Evolutionary conservation across 2,888 invertebrate species (phyloP), one percentile per base, ranked within the genome.

Genomic region (Chouioia cunea): DNA sequence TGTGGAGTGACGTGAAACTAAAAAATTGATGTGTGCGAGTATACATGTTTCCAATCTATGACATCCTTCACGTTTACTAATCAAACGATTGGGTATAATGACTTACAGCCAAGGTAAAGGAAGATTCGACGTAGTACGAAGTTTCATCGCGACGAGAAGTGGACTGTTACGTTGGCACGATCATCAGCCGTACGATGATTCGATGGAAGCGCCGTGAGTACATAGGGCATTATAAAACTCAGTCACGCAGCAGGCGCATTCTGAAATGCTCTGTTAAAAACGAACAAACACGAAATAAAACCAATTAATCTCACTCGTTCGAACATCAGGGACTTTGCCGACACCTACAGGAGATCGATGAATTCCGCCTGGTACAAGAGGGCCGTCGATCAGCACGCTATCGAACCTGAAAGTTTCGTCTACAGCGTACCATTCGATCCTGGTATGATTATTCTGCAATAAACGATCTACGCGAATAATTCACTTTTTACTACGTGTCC

Each of bases 301-400:
- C 36, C 36, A 36, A 36, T 36, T 36, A 36, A 36, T 36, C 36
- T 10, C 10, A 36, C 36, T 36, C 10, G 6, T 50, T 50, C 16
- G 4, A 18, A 20, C 50, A 18, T 18, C 86, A 96, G 96, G 23
- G 92, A 92, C 83, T 96, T 96, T 81, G 93, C 93, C 78, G 93
- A 94, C 78, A 89, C 89, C 71, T 92, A 95, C 82, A 90, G 91
- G 0, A 88, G 93, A 74, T 94, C 95, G 0, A 94, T 93, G 87
- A 96, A 97, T 81, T 93, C 94, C 71, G 90, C 94, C 46, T 97
- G 96, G 96, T 97, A 96, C 83, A 93, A 93, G 77, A 88, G 97
- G 64, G 96, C 97, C 0, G 94, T 97, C 1, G 96, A 97, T 83
- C 96, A 96, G 79, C 93, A 96, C 82, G 87, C 91, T 0, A 90